Base-by-base conservation (phyloP, 2,797 vertebrate species). In the Adelosebastes latens region DNA sequence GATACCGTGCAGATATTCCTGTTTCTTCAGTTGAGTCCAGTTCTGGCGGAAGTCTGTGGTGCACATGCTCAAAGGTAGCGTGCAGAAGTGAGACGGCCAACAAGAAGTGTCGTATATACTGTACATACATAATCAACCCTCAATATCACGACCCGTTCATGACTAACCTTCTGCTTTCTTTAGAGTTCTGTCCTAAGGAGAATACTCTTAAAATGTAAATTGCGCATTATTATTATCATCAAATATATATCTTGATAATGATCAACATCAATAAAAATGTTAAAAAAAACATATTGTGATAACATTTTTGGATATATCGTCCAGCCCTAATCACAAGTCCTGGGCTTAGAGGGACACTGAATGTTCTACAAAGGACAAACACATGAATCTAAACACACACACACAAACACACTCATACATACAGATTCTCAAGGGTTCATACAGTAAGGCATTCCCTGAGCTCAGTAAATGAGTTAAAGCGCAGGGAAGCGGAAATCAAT, bases 401-500 rank as follows among this genome's bases (percentile, higher is more conserved):
- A 70, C 13, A 61, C n/a, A 12, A 29, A 52, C 25, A 58, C 58
- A 24, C 18, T 31, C 6, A 55, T 18, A 49, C 25, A 24, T 42
- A 67, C 20, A 64, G 5, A 73, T 39, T 86, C 65, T 34, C 39
- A 12, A 11, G n/a, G 34, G 46, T 82, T 87, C 78, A 78, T 61
- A 39, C 36, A 39, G 36, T 39, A 8, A 74, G 29, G 29, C 66
- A 56, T 77, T 86, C 81, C 76, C 82, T 46, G 68, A 81, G 75
- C 77, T 77, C 66, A 71, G 80, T 68, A 85, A 91, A 88, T 80
- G 83, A 85, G 55, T 87, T 78, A 68, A 85, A 75, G 84, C 49
- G 25, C 81, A 86, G 68, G 59, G 79, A 85, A 82, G 83, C 68
- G 10, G 80, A 84, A 93, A 93, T 92, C 89, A 81, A 90, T 94